A percentile compares a stretch with the other conserved stretches of the same genome.
Evolutionary conservation across 2,888 invertebrate genomes (phyloP).

Genomic region (Tridacna crocea): DNA sequence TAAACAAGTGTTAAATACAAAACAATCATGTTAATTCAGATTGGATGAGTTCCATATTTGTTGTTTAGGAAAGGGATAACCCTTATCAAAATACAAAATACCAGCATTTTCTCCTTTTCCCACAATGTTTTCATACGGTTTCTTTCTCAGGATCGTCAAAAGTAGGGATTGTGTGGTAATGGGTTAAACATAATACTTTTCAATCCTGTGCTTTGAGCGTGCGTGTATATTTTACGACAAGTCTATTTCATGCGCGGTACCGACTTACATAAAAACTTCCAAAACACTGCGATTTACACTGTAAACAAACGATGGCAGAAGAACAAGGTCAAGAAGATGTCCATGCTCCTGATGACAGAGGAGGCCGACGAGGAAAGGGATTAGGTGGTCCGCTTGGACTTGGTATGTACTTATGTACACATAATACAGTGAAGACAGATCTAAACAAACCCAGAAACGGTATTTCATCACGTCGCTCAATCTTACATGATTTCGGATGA

Average conservation of each 20-base stretch:
- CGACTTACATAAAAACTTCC: neutral
- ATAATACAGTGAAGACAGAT: neutral
- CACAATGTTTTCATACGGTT: no score
- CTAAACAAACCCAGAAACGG: neutral
- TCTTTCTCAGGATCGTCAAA: no score
- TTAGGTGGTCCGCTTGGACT: slow-evolving; percentile 9
- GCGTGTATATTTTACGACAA: no score
- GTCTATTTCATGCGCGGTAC: neutral
- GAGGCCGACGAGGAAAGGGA: neutral
- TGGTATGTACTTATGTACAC: slow-evolving; percentile 12
- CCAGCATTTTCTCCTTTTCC: no score
- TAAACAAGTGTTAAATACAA: no score
- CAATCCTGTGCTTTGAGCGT: no score
- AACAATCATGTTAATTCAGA: no score
- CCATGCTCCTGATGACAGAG: neutral
- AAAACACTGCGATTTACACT: slow-evolving; percentile 5
- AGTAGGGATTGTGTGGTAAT: no score
- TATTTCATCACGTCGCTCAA: neutral
- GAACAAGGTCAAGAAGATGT: slow-evolving; percentile 16
- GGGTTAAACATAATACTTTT: no score
- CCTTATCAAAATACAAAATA: no score
- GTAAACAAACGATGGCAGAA: slow-evolving; percentile 6
- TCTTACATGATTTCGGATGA: neutral
- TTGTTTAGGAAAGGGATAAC: no score
- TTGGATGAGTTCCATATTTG: no score